phyloP scores from a whole-genome alignment of 2,797 vertebrate species.

The Columba guinea region DNA sequence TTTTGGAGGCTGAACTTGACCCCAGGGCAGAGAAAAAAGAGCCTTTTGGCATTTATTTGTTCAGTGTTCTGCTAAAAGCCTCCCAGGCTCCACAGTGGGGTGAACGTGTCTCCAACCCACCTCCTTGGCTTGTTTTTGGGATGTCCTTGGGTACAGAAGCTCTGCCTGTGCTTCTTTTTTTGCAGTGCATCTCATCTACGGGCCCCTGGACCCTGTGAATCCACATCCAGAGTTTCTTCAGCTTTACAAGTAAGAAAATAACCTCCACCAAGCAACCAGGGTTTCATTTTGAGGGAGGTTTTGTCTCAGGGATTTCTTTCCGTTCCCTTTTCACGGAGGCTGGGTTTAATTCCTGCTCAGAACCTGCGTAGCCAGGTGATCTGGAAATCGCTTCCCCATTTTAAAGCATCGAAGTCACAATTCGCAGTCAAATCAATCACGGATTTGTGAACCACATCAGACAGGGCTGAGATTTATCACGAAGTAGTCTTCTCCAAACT shows the following conservation, averaged over 20 bases:
- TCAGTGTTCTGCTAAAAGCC: neutral
- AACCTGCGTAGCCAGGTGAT: neutral
- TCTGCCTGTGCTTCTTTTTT: conserved; percentile 10
- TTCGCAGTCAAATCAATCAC: neutral
- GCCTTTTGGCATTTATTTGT: rapidly evolving
- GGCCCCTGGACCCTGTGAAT: conserved; percentile 93
- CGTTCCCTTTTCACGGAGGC: rapidly evolving
- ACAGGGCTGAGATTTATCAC: neutral
- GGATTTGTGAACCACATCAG: neutral
- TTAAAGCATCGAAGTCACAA: neutral
- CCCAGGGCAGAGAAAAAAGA: neutral
- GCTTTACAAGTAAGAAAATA: conserved; percentile 88
- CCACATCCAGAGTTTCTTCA: conserved; percentile 92
- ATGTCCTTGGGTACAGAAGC: neutral
- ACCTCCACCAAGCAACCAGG: rapidly evolving
- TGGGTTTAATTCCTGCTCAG: neutral
- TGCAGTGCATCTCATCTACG: conserved; percentile 96
- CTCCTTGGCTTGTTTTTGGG: neutral
- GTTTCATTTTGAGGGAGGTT: neutral
- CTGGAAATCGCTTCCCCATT: neutral
- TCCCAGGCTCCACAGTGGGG: neutral
- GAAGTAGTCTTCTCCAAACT: neutral
- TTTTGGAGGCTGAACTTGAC: neutral
- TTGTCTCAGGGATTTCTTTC: neutral
- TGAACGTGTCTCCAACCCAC: rapidly evolving